Conservation (phyloP, 2,113 vertebrate species). For the Mastomys natalensis region DNA sequence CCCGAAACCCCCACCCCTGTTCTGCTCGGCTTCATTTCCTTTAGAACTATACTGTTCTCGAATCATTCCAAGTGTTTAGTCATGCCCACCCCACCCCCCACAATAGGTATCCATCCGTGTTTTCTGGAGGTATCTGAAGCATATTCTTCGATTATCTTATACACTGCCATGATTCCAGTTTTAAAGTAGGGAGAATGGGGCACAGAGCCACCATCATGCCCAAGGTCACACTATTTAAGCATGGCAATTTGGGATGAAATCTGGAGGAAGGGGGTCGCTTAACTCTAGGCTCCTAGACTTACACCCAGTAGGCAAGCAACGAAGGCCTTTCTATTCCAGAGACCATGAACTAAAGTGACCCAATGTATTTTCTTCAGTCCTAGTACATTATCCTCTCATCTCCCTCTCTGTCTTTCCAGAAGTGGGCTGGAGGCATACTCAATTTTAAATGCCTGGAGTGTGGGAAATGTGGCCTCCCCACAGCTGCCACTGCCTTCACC, state of each 20-base stretch:
- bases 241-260: neutral
- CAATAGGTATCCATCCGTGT: neutral
- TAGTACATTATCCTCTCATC: neutral
- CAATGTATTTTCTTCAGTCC: neutral
- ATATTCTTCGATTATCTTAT: neutral
- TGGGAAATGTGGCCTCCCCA: slow-evolving; percentile 55
- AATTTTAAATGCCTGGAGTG: slow-evolving; percentile 43
- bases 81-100: neutral
- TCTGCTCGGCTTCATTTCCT: neutral
- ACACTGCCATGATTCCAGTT: neutral
- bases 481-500: slow-evolving; percentile 40
- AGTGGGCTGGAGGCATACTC: slow-evolving; percentile 33
- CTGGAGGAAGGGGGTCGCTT: neutral
- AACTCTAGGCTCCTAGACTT: neutral
- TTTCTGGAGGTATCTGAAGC: neutral
- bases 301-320: neutral
- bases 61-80: neutral
- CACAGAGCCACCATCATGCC: neutral
- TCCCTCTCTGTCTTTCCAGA: neutral
- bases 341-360: neutral
- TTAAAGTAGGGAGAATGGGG: neutral
- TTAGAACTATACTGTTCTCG: neutral
- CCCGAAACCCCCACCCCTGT: no score
- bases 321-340: no score
- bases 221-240: neutral